Evolutionary conservation across 2,888 invertebrate genomes (phyloP).

Genomic region (Mythimna loreyi): DNA sequence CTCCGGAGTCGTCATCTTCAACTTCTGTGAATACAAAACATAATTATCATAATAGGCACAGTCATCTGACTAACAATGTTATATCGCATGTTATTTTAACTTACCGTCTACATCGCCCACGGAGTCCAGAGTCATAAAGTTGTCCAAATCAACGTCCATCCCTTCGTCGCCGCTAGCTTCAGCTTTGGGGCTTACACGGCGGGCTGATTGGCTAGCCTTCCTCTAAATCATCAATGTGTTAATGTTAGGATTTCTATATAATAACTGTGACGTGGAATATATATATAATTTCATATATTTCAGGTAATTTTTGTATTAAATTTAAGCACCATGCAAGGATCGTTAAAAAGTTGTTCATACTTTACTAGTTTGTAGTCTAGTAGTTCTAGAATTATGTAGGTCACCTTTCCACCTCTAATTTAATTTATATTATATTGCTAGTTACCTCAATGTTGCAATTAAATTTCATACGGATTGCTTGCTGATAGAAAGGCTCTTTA

Average conservation of each 20-base stretch:
- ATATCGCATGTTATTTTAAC: constrained; percentile 33
- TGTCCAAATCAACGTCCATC: constrained; percentile 94
- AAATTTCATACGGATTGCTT: no score
- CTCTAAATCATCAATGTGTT: constrained; percentile 67
- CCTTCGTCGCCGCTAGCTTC: constrained; percentile 93
- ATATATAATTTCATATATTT: no score
- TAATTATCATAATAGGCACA: constrained; percentile 1
- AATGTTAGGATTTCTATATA: not conserved
- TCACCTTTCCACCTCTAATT: no score
- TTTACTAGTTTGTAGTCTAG: no score
- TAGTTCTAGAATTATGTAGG: no score
- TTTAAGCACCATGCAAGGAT: not conserved
- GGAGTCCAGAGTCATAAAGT: constrained; percentile 97
- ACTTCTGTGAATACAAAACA: constrained; percentile 78
- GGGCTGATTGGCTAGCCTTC: constrained; percentile 80
- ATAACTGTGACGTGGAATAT: not conserved
- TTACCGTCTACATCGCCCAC: constrained; percentile 96
- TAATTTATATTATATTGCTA: no score
- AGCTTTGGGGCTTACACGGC: constrained; percentile 89
- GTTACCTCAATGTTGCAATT: no score
- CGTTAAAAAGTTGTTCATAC: not conserved
- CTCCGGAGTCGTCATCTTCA: constrained; percentile 91
- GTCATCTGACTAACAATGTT: not conserved
- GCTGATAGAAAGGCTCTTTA: no score
- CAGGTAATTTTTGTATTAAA: not conserved